Evolutionary conservation across 2,113 vertebrate genomes (phyloP).

Genomic region (Anoura caudifer): DNA sequence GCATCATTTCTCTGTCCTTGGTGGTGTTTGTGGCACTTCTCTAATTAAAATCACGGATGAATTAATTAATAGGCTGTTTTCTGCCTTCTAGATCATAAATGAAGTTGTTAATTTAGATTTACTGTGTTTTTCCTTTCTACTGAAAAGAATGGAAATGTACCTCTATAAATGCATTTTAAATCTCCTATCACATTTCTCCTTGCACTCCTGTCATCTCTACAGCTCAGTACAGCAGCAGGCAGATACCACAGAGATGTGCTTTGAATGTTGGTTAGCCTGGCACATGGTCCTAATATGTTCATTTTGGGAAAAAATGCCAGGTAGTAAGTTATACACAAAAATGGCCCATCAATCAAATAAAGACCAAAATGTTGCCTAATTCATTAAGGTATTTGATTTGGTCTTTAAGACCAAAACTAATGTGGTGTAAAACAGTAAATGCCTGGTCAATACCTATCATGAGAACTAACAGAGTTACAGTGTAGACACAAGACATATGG

Average conservation of each 20-base stretch:
- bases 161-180: background rate
- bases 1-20: background rate
- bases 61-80: background rate
- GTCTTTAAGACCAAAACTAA: background rate
- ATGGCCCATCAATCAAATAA: background rate
- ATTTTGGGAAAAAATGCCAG: background rate
- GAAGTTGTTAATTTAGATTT: background rate
- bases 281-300: background rate
- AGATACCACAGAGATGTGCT: background rate
- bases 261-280: background rate
- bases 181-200: background rate
- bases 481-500: background rate
- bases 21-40: background rate
- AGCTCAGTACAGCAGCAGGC: background rate
- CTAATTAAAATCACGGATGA: slow-evolving; percentile 2
- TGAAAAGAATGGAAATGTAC: background rate
- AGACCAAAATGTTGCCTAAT: background rate
- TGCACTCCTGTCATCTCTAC: background rate
- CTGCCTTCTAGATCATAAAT: background rate
- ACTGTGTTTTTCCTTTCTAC: background rate
- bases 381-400: background rate
- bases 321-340: background rate
- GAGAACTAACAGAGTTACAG: background rate
- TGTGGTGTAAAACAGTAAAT: background rate
- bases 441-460: background rate